Evolutionary conservation across 2,888 invertebrate genomes (phyloP).

Genomic region (Pristionchus exspectatus): DNA sequence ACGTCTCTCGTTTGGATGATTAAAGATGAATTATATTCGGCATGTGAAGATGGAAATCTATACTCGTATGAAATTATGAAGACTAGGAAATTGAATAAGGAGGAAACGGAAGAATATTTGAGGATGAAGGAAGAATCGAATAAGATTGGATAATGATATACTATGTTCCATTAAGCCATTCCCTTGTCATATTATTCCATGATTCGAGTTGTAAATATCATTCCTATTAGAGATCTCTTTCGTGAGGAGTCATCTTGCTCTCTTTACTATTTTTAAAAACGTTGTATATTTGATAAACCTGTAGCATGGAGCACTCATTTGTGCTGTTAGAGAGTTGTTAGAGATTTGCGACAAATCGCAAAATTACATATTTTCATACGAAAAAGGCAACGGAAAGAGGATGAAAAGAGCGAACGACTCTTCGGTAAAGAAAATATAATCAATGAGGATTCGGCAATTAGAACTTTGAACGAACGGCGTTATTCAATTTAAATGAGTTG

Average conservation of each 20-base stretch:
- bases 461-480: too few species aligned
- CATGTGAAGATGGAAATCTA: slow-evolving; percentile 45
- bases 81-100: background rate
- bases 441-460: too few species aligned
- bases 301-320: too few species aligned
- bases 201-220: background rate
- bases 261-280: too few species aligned
- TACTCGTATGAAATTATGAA: slow-evolving; percentile 23
- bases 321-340: too few species aligned
- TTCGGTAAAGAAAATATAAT: too few species aligned
- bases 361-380: too few species aligned
- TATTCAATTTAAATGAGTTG: too few species aligned
- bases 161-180: background rate
- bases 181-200: too few species aligned
- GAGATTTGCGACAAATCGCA: too few species aligned
- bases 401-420: too few species aligned
- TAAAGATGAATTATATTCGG: background rate
- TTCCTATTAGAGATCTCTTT: background rate
- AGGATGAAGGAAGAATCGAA: background rate
- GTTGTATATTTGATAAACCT: background rate
- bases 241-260: background rate
- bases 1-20: slow-evolving; percentile 26
- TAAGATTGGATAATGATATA: background rate
- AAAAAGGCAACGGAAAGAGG: too few species aligned
- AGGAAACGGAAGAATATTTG: background rate